A percentile compares a stretch with the other conserved stretches of the same genome.
Conservation (phyloP, 2,797 vertebrate genomes). For the Poecile montanus region DNA sequence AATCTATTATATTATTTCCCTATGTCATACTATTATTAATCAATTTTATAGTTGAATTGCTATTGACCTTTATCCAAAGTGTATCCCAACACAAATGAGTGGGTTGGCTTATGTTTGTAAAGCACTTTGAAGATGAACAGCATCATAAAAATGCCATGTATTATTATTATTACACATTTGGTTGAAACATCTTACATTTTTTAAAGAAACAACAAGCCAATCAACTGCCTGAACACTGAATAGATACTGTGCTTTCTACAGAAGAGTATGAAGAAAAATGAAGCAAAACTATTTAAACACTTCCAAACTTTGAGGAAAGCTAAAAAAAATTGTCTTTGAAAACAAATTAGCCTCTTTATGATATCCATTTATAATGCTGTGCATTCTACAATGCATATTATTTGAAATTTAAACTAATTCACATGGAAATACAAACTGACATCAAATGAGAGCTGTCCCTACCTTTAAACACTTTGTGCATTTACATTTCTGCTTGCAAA, state of each 20-base stretch:
- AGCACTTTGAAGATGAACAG: slow-evolving; percentile 37
- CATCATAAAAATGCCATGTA: slow-evolving; percentile 29
- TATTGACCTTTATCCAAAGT: slow-evolving; percentile 52
- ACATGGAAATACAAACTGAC: not conserved
- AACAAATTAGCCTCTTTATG: not conserved
- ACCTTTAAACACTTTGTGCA: not conserved
- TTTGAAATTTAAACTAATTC: not conserved
- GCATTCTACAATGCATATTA: not conserved
- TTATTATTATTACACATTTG: slow-evolving; percentile 11
- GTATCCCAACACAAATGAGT: slow-evolving; percentile 48
- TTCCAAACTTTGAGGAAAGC: not conserved
- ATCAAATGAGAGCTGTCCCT: not conserved
- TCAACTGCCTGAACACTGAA: not conserved
- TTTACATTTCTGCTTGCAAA: not conserved
- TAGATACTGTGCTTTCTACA: not conserved
- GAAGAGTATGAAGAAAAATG: not conserved
- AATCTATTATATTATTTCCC: slow-evolving; percentile 37
- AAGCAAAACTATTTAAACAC: not conserved
- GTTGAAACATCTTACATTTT: not conserved
- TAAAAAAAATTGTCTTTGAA: not conserved
- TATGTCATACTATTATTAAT: slow-evolving; percentile 42
- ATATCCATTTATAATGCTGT: not conserved
- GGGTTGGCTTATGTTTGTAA: slow-evolving; percentile 44
- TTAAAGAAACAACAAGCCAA: not conserved
- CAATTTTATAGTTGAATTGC: slow-evolving; percentile 55